Evolutionary conservation across 2,113 vertebrate species (phyloP).

Genomic region (Sylvilagus bachmani): DNA sequence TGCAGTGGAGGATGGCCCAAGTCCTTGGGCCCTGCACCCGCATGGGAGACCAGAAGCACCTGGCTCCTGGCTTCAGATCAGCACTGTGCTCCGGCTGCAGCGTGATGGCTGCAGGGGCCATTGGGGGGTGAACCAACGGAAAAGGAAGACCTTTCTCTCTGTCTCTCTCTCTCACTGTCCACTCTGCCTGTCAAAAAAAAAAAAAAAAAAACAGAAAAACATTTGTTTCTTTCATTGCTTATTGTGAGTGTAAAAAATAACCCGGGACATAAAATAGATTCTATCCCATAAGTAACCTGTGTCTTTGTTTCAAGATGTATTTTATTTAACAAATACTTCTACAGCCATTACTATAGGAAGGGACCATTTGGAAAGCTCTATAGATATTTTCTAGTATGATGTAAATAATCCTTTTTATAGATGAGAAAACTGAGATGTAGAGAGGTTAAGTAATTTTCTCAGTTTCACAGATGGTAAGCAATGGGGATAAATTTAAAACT

Average conservation of each 20-base stretch:
- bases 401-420: background rate
- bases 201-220: too few relatives aligned
- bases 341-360: background rate
- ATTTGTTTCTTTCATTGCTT: background rate
- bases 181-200: too few relatives aligned
- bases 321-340: background rate
- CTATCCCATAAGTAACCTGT: background rate
- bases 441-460: background rate
- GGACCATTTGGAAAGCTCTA: background rate
- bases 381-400: conserved; percentile 15
- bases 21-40: too few relatives aligned
- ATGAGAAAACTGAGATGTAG: background rate
- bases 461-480: background rate
- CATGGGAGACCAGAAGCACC: too few relatives aligned
- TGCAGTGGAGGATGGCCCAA: too few relatives aligned
- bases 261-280: background rate
- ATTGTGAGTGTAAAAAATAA: background rate
- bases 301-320: background rate
- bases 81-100: too few relatives aligned
- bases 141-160: too few relatives aligned
- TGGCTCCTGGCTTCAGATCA: too few relatives aligned
- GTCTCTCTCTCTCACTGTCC: too few relatives aligned
- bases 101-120: too few relatives aligned
- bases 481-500: background rate
- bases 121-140: too few relatives aligned